phyloP scores from a whole-genome alignment of 1,140 invertebrate genomes.

The Goniozus legneri region DNA sequence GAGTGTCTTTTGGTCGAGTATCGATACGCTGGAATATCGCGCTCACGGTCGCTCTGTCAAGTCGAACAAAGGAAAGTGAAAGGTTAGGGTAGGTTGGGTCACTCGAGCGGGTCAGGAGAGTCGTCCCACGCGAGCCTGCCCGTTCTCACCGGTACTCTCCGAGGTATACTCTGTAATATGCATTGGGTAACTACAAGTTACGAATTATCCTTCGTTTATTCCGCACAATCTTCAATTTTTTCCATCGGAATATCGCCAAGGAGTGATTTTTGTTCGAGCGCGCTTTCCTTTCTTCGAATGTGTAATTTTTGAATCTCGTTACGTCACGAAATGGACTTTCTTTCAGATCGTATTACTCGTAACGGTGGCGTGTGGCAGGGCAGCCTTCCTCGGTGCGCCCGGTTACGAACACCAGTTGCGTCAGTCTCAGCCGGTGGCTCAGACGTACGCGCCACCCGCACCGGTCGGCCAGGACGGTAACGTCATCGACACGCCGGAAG shows the following conservation, averaged over 20 bases:
- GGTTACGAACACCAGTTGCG: constrained; percentile 29
- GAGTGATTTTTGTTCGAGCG: too few relatives aligned
- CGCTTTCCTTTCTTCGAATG: too few relatives aligned
- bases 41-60: constrained; percentile 20
- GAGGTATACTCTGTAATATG: too few relatives aligned
- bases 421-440: constrained; percentile 10
- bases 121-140: constrained; percentile 4
- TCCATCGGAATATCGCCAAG: too few relatives aligned
- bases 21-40: not conserved
- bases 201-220: too few relatives aligned
- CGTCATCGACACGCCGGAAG: constrained; percentile 56
- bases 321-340: constrained; percentile 3
- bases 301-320: too few relatives aligned
- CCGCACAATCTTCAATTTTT: too few relatives aligned
- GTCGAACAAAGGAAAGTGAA: constrained; percentile 50
- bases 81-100: constrained; percentile 28
- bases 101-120: constrained; percentile 20
- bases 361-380: constrained; percentile 23
- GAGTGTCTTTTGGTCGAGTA: constrained; percentile 15
- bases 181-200: too few relatives aligned
- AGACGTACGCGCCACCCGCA: constrained; percentile 50
- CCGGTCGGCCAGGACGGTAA: constrained; percentile 56
- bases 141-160: too few relatives aligned
- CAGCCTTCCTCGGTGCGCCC: constrained; percentile 30
- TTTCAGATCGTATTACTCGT: constrained; percentile 38